These are phyloP conservation scores for Danio jaintianensis DNA, from an alignment of 2,797 vertebrate genomes.

Conservation along the genomic window DNA sequence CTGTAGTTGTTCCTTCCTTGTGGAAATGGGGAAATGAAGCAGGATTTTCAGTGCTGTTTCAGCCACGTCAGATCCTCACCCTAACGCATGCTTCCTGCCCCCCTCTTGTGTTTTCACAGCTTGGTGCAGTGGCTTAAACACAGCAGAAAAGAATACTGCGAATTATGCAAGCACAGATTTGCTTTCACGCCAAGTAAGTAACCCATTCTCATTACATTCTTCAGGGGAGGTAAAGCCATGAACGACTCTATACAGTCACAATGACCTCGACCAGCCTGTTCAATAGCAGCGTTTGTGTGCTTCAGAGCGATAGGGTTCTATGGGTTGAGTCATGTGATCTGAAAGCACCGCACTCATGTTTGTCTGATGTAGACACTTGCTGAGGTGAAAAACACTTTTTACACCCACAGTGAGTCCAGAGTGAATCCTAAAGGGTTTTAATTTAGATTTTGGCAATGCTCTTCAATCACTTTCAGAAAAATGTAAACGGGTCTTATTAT, in stretches of 20 bases:
- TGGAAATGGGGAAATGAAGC: background rate
- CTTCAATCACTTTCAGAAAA: slow-evolving; percentile 2
- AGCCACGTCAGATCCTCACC: slow-evolving; percentile 14
- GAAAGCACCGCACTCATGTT: background rate
- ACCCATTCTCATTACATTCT: slow-evolving; percentile 47
- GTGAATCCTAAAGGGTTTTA: background rate
- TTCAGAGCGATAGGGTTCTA: slow-evolving; percentile 16
- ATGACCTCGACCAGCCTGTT: slow-evolving; percentile 19
- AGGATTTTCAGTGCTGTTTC: slow-evolving; percentile 16
- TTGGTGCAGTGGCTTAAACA: slow-evolving; percentile 99
- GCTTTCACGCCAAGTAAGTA: slow-evolving; percentile 99
- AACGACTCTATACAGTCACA: slow-evolving; percentile 13
- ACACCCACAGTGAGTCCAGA: background rate
- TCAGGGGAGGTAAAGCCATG: slow-evolving; percentile 49
- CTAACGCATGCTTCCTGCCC: slow-evolving; percentile 19
- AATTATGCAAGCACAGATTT: slow-evolving; percentile 99
- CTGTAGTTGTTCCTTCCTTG: background rate
- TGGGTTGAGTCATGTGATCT: slow-evolving; percentile 37
- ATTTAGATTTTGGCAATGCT: background rate
- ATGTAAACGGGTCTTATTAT: background rate
- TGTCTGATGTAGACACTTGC: slow-evolving; percentile 4
- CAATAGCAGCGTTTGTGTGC: slow-evolving; percentile 20
- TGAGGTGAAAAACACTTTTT: slow-evolving; percentile 21
- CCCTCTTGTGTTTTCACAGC: slow-evolving; percentile 77
- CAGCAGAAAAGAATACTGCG: slow-evolving; percentile 99